Evolutionary conservation across 2,797 vertebrate genomes (phyloP).

Genomic region (Sylvilagus floridanus): DNA sequence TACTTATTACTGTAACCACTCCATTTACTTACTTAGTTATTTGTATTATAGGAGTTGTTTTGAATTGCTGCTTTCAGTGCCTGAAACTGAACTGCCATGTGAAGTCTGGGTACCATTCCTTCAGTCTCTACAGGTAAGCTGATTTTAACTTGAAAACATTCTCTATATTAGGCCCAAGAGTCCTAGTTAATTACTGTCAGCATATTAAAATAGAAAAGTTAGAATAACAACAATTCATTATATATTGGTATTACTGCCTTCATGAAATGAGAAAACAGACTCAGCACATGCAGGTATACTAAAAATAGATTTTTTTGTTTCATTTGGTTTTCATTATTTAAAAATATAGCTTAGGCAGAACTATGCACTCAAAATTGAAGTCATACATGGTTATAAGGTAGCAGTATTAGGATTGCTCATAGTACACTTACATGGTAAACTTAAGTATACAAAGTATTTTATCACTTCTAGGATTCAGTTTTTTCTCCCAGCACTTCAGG

Average conservation of each 20-base stretch:
- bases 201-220: constrained; percentile 60
- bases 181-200: constrained; percentile 43
- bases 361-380: constrained; percentile 43
- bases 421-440: background rate
- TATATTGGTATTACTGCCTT: constrained; percentile 32
- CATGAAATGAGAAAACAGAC: background rate
- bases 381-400: constrained; percentile 12
- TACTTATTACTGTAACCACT: constrained; percentile 20
- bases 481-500: background rate
- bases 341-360: constrained; percentile 30
- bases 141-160: constrained; percentile 54
- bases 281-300: background rate
- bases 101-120: constrained; percentile 96
- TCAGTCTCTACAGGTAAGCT: constrained; percentile 95
- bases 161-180: background rate
- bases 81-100: constrained; percentile 95
- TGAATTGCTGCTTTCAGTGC: constrained; percentile 96
- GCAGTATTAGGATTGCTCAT: constrained; percentile 24
- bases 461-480: background rate
- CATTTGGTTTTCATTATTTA: constrained; percentile 34
- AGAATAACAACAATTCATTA: constrained; percentile 41
- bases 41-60: constrained; percentile 96
- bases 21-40: constrained; percentile 65
- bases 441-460: background rate
- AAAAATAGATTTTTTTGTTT: background rate